Conservation (phyloP, 35 echinoderm and acorn worm genomes). For the Hemicentrotus pulcherrimus region DNA sequence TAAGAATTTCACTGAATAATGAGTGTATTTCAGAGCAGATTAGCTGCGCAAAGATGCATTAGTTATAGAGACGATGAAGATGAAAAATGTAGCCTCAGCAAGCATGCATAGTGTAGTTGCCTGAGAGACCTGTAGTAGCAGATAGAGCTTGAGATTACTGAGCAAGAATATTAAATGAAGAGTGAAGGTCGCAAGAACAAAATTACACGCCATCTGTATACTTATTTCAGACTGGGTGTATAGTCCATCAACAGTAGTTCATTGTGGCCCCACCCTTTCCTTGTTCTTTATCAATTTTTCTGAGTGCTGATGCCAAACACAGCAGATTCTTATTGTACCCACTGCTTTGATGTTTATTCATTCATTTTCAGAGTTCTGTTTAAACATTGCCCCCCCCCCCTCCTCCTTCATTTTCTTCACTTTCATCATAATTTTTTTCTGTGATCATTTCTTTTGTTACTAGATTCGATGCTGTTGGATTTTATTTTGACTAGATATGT, state of each 20-base stretch:
- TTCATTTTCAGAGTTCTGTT: too few species aligned
- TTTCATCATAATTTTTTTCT: too few species aligned
- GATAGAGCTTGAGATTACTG: background rate
- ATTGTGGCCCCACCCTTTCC: background rate
- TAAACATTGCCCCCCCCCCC: too few species aligned
- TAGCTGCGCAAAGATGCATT: background rate
- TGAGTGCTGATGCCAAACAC: too few species aligned
- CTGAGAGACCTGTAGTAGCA: background rate
- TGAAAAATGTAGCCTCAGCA: background rate
- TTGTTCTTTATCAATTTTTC: too few species aligned
- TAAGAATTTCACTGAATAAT: background rate
- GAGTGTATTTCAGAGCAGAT: slow-evolving; percentile 2
- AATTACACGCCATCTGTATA: background rate
- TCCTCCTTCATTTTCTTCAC: too few species aligned
- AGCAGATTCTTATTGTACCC: too few species aligned
- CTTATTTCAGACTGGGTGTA: background rate
- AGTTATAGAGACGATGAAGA: background rate
- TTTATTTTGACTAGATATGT: too few species aligned
- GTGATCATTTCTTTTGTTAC: too few species aligned
- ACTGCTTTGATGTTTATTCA: too few species aligned
- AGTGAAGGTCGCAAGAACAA: background rate
- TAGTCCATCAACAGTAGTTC: background rate
- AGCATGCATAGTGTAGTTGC: too few species aligned
- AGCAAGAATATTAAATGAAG: slow-evolving; percentile 32
- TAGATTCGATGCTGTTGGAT: too few species aligned